Evolutionary conservation across 2,113 vertebrate species (phyloP).

Genomic region (Clarias batrachus): DNA sequence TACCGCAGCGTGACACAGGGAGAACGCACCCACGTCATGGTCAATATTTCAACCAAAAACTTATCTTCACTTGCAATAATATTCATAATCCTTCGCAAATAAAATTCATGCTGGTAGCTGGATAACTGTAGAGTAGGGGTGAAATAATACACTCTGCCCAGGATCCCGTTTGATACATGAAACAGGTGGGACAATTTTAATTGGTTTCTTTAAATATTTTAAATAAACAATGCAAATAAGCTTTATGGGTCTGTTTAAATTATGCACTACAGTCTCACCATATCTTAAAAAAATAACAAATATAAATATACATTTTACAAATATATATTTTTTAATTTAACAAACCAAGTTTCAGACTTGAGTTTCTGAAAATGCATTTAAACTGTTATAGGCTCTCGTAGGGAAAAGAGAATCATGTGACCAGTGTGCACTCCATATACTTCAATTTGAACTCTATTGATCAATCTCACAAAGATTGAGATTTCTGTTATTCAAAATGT

Average conservation of each 20-base stretch:
- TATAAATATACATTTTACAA: not conserved
- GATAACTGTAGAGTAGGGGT: not conserved
- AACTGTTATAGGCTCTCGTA: not conserved
- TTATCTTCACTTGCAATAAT: not conserved
- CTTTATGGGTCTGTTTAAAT: not conserved
- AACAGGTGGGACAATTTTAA: not conserved
- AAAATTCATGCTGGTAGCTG: not conserved
- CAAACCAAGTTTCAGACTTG: not conserved
- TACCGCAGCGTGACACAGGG: not conserved
- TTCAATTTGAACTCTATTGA: not conserved
- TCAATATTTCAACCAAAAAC: not conserved
- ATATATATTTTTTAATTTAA: not conserved
- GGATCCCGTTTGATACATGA: not conserved
- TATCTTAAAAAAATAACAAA: not conserved
- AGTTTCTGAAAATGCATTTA: not conserved
- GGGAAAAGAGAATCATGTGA: not conserved
- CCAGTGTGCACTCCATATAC: not conserved
- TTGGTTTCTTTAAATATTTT: not conserved
- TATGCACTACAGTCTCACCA: not conserved
- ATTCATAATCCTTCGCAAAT: not conserved
- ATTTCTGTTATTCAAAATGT: not conserved
- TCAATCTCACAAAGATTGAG: not conserved
- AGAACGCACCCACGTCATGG: not conserved
- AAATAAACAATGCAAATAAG: not conserved
- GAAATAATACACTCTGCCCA: not conserved